Conservation (phyloP, 2,888 invertebrate species). For the Piscicola geometra region DNA sequence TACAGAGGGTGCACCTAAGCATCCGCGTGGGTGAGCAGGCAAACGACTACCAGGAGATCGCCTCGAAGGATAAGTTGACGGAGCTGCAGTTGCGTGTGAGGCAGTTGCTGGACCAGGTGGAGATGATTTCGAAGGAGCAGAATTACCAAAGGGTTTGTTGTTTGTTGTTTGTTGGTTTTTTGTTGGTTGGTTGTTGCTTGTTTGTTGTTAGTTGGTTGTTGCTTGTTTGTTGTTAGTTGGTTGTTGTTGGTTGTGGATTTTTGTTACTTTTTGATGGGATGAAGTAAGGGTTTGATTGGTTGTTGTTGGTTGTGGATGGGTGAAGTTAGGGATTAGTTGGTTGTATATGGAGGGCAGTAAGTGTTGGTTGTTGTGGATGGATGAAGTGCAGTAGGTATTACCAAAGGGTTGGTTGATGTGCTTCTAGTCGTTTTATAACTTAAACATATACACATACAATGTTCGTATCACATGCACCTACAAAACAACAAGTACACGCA, state of each 20-base stretch:
- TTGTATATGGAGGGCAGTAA: no score
- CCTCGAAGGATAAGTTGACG: constrained; percentile 92
- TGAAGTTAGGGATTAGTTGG: no score
- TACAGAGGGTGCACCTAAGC: constrained; percentile 82
- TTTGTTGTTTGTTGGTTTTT: neutral
- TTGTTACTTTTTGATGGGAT: neutral
- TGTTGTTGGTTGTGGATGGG: no score
- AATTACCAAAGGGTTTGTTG: constrained; percentile 43
- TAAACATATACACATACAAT: neutral
- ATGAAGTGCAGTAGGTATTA: no score
- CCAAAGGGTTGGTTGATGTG: neutral
- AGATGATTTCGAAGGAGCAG: constrained; percentile 63
- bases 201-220: no score
- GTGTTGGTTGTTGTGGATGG: no score
- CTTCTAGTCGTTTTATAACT: neutral
- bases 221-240: no score
- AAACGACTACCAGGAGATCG: constrained; percentile 95
- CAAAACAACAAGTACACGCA: no score
- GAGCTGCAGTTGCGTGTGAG: constrained; percentile 90
- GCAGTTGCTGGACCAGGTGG: constrained; percentile 95
- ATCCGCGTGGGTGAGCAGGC: constrained; percentile 99
- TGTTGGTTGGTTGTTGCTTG: no score
- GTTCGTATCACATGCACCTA: no score
- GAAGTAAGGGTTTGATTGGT: no score
- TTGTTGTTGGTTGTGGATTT: neutral